Conservation (phyloP, 2,113 vertebrate species). For the Calidris pygmaea region DNA sequence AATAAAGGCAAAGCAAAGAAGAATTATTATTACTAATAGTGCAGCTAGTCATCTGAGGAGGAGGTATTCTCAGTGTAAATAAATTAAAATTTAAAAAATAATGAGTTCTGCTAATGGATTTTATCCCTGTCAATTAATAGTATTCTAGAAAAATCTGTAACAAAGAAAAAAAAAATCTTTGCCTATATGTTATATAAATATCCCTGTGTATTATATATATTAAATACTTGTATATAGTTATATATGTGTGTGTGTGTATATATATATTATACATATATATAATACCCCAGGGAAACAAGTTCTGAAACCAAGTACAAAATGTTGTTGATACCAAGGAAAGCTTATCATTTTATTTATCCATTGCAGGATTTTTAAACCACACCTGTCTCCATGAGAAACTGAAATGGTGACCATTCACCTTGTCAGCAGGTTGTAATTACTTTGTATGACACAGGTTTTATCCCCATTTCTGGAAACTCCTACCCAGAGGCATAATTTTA, state of each 20-base stretch:
- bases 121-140: slow-evolving; percentile 7
- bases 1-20: slow-evolving; percentile 53
- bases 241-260: neutral
- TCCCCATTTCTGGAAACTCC: neutral
- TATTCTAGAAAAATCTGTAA: neutral
- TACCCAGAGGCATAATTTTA: neutral
- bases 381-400: neutral
- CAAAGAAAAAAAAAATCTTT: slow-evolving; percentile 5
- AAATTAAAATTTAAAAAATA: slow-evolving; percentile 58
- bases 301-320: neutral
- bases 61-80: slow-evolving; percentile 44
- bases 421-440: neutral
- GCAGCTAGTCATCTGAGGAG: slow-evolving; percentile 46
- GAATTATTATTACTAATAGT: slow-evolving; percentile 27
- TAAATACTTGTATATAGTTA: neutral
- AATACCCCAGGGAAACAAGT: neutral
- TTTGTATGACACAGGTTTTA: neutral
- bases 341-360: neutral
- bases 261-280: neutral
- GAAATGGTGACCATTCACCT: neutral
- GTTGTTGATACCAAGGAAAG: neutral
- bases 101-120: slow-evolving; percentile 43
- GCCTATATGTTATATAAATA: neutral
- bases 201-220: neutral
- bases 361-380: neutral